Evolutionary conservation across 2,797 vertebrate species (phyloP).

Genomic region (Gobio occitaniae): DNA sequence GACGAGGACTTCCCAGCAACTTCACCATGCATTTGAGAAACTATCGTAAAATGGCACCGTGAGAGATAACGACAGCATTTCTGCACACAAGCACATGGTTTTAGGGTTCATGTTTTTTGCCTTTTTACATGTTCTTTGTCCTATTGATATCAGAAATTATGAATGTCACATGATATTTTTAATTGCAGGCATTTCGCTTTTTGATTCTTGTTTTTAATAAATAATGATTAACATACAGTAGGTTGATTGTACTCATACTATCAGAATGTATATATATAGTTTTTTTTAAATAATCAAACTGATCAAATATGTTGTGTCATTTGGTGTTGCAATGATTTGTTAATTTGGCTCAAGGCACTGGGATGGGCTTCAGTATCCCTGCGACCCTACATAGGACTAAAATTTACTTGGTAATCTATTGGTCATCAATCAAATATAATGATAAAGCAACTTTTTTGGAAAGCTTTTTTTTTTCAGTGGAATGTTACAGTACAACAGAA

Average conservation of each 20-base stretch:
- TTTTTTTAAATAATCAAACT: background rate
- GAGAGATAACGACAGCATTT: background rate
- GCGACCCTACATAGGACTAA: background rate
- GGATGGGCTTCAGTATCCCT: background rate
- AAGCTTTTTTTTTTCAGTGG: background rate
- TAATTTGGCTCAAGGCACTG: background rate
- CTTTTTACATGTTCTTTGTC: background rate
- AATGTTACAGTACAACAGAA: background rate
- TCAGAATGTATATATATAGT: too few species aligned
- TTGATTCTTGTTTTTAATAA: background rate
- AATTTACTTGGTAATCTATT: background rate
- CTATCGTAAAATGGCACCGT: background rate
- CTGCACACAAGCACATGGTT: background rate
- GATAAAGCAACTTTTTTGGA: background rate
- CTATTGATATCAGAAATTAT: background rate
- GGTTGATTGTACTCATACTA: background rate
- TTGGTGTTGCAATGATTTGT: background rate
- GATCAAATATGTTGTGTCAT: background rate
- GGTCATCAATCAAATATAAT: background rate
- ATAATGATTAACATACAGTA: background rate
- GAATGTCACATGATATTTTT: background rate
- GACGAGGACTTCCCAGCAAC: background rate
- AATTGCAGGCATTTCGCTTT: too few species aligned
- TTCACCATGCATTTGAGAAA: slow-evolving; percentile 7
- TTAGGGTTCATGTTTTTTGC: background rate